A percentile compares a stretch with the other conserved stretches of the same genome.
phyloP scores from a whole-genome alignment of 2,888 invertebrate species.

The Sialis lutaria region DNA sequence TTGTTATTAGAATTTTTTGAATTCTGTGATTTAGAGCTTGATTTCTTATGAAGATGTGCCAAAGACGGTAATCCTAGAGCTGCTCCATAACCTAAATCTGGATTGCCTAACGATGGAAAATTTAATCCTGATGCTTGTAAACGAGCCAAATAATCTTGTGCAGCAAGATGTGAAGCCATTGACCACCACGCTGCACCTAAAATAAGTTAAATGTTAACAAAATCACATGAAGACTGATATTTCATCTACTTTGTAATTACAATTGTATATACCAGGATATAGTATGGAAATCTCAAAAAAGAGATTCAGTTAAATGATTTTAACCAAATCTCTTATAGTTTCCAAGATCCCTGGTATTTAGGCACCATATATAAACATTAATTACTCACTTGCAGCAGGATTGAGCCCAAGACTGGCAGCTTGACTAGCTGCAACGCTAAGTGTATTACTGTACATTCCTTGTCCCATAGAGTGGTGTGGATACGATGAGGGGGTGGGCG shows the following conservation, averaged over 20 bases:
- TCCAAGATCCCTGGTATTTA: too few species aligned
- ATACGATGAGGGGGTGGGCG: slow-evolving; percentile 1
- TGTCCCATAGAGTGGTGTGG: slow-evolving; percentile 15
- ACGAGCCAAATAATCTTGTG: slow-evolving; percentile 73
- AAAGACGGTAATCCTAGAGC: slow-evolving; percentile 33
- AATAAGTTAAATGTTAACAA: slow-evolving; percentile 10
- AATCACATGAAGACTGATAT: not conserved
- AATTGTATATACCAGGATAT: too few species aligned
- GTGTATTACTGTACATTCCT: slow-evolving; percentile 41
- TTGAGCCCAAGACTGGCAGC: slow-evolving; percentile 66
- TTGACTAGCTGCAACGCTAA: slow-evolving; percentile 72
- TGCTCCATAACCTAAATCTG: slow-evolving; percentile 36
- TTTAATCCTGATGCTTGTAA: slow-evolving; percentile 63
- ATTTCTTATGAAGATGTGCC: slow-evolving; percentile 21
- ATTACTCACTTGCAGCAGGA: slow-evolving; percentile 49
- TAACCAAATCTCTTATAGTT: too few species aligned
- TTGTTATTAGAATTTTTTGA: slow-evolving; percentile 10
- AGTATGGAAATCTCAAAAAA: too few species aligned
- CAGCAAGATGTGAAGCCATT: slow-evolving; percentile 75
- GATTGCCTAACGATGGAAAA: slow-evolving; percentile 42
- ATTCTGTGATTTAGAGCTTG: slow-evolving; percentile 8
- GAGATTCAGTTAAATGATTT: not conserved
- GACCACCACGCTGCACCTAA: slow-evolving; percentile 80
- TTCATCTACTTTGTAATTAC: too few species aligned
- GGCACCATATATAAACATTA: too few species aligned